These are phyloP conservation scores for Xerus rutilus DNA, from an alignment of 2,797 vertebrate genomes.

Conservation along the genomic window DNA sequence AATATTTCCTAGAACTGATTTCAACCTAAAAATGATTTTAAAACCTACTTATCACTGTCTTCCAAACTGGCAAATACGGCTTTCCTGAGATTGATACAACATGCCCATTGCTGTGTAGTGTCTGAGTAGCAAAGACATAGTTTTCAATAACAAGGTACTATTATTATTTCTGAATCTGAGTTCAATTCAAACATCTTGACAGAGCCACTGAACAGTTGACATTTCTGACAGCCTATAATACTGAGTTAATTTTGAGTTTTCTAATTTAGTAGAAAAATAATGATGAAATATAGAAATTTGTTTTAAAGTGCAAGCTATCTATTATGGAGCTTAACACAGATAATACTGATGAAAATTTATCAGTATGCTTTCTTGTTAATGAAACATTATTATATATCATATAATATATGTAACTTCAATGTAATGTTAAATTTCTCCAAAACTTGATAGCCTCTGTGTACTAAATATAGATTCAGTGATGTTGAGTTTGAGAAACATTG, in stretches of 20 bases:
- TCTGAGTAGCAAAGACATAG: not conserved
- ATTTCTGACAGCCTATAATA: not conserved
- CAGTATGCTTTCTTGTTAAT: not conserved
- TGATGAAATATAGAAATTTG: not conserved
- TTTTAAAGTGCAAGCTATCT: not conserved
- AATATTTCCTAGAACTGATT: not conserved
- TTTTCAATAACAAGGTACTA: not conserved
- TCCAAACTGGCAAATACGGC: not conserved
- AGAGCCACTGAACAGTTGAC: not conserved
- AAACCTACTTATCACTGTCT: not conserved
- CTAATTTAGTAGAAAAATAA: constrained; percentile 33
- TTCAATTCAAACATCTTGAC: not conserved
- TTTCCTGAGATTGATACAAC: constrained; percentile 2
- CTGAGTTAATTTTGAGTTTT: not conserved
- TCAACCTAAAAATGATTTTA: not conserved
- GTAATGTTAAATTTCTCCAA: too few relatives aligned
- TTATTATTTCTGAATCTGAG: not conserved
- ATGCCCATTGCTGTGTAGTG: not conserved
- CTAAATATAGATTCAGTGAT: not conserved
- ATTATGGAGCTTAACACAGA: not conserved
- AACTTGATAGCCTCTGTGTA: not conserved
- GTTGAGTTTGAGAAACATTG: not conserved
- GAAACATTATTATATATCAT: not conserved
- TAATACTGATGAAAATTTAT: not conserved
- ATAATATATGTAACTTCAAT: too few relatives aligned